A percentile compares a stretch with the other conserved stretches of the same genome.
These are phyloP conservation scores for Acipenser oxyrinchus DNA, from an alignment of 2,797 vertebrate species.

Conservation along the genomic window DNA sequence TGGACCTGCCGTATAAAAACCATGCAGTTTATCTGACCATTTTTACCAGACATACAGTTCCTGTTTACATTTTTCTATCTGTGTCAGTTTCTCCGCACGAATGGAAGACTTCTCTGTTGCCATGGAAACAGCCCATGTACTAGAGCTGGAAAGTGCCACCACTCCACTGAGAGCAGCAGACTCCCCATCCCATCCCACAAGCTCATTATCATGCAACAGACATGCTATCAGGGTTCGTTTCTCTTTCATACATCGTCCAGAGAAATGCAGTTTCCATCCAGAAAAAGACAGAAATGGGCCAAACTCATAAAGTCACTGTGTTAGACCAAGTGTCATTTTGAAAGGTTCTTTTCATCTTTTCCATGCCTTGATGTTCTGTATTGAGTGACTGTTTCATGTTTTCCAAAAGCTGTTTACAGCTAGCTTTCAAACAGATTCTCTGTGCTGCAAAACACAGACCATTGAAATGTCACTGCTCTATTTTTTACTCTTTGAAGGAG, in stretches of 20 bases:
- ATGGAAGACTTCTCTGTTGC: conserved; percentile 34
- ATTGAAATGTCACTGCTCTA: no score
- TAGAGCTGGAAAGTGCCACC: conserved; percentile 20
- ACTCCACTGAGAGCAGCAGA: conserved; percentile 28
- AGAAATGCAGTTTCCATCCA: no score
- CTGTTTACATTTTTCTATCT: conserved; percentile 1
- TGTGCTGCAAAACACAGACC: no score
- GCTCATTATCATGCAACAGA: neutral
- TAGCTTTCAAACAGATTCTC: no score
- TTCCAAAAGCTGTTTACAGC: no score
- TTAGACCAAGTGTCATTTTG: no score
- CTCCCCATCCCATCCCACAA: neutral
- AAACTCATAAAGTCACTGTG: no score
- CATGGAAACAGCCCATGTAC: conserved; percentile 28
- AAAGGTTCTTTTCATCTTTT: no score
- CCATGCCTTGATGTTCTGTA: no score
- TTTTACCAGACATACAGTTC: neutral
- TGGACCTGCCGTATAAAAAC: neutral
- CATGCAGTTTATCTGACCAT: neutral
- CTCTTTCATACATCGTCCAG: neutral
- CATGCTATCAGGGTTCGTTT: neutral
- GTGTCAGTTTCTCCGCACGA: conserved; percentile 19
- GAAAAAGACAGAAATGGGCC: no score
- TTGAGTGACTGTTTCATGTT: no score
- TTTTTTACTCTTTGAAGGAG: no score